Evolutionary conservation across 1,140 invertebrate species (phyloP), one percentile per base, ranked within the genome.

Genomic region (Drosophila pectinifera): DNA sequence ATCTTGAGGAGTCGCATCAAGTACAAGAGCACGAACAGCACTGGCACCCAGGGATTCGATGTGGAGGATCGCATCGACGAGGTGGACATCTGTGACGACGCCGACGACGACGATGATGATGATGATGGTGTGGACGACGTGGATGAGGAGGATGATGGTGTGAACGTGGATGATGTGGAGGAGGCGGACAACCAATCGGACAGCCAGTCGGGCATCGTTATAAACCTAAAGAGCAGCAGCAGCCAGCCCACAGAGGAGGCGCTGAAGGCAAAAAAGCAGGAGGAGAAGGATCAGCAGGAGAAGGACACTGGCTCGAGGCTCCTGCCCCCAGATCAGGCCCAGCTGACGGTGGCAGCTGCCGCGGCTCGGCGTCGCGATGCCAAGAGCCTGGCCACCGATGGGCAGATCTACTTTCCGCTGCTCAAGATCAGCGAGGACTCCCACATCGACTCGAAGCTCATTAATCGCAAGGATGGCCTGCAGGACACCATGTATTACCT

Each of bases 401-500:
- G 91, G 0, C 80, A 70, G 45, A 91, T 91, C 22, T 89, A 83
- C 51, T 92, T 92, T 31, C 91, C 91, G 1, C 58, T 92, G 39
- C 55, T 92, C 4, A 92, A 92, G 61, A 92, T 91, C 42, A 89
- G 65, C 38, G 91, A 92, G 53, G 91, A 92, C 73, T 76, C 86
- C 22, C 58, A 75, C 46, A 92, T 92, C 1, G 88, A 92, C 70
- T 56, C 91, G 18, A 90, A 91, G 65, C 51, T 92, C 26, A 92
- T 92, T 28, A 92, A 92, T 49, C 89, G 86, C 61, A 91, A 88
- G 61, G 92, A 92, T 65, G 92, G 92, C 13, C 88, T 92, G 11
- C 81, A 92, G 51, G 91, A 92, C 26, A 91, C 88, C 22, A 91
- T 92, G 88, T 92, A 92, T 55, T 92, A 92, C 69, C 68, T 92